phyloP scores from a whole-genome alignment of 2,797 vertebrate species.

The Paramormyrops hopkinsi region DNA sequence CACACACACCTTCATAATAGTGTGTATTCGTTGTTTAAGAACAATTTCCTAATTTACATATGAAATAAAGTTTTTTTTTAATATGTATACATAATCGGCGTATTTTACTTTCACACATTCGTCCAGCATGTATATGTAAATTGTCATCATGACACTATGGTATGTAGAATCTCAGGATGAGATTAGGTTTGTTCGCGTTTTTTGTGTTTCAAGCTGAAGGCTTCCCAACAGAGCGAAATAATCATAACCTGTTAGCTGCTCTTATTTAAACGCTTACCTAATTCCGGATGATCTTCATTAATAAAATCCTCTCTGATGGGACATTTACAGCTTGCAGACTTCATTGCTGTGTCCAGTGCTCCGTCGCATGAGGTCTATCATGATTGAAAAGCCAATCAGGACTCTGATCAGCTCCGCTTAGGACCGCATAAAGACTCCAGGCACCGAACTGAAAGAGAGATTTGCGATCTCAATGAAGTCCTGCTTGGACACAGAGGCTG shows the following conservation, averaged over 20 bases:
- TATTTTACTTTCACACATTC: background rate
- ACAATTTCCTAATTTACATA: background rate
- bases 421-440: background rate
- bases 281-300: background rate
- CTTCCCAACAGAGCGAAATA: background rate
- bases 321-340: background rate
- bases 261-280: background rate
- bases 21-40: background rate
- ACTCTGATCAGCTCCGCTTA: background rate
- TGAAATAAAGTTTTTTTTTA: background rate
- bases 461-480: background rate
- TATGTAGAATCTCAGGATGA: background rate
- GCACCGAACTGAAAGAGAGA: background rate
- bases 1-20: background rate
- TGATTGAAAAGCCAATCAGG: background rate
- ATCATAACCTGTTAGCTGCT: background rate
- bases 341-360: background rate
- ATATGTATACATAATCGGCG: background rate
- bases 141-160: background rate
- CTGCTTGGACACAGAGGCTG: slow-evolving; percentile 75
- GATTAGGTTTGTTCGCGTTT: background rate
- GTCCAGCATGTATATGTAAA: background rate
- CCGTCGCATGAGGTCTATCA: background rate
- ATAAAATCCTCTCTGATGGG: background rate
- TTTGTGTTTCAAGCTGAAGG: background rate